Evolutionary conservation across 2,888 invertebrate species (phyloP), one percentile per base, ranked within the genome.

Genomic region (Pristionchus exspectatus): DNA sequence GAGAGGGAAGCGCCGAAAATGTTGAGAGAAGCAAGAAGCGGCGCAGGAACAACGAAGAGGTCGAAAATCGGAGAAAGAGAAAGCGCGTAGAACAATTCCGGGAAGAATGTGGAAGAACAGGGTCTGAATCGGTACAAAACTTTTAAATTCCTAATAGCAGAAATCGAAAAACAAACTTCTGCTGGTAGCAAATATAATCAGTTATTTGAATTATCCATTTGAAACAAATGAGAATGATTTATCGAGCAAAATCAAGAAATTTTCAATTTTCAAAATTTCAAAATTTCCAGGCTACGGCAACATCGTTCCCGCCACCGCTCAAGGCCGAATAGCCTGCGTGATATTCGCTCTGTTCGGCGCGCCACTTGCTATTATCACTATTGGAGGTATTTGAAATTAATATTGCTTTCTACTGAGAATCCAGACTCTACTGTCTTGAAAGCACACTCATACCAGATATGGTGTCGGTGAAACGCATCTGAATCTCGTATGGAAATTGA

Each of bases 331-430:
- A 21, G 94, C 94, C 33, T 95, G 95, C 89, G 94, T 95, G 24
- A 91, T 95, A 56, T 95, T 95, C 86, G 95, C 95, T 0, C 90
- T 95, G 18, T 93, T 95, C 83, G 95, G 95, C 18, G 95, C 95
- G 21, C 95, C 95, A 10, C 91, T 95, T 74, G 95, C 95, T 54
- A 95, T 95, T 90, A 95, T 95, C 69, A 95, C 95, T 33, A 95
- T 95, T 88, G 95, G 95, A 91, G 92, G 91, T 92, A 54, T 63
- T n/a, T 56, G 14, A 69, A n/a, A n/a, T n/a, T n/a, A n/a, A n/a
- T n/a, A n/a, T n/a, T n/a, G n/a, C n/a, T n/a, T n/a, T n/a, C n/a
- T n/a, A n/a, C n/a, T n/a, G n/a, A n/a, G n/a, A n/a, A n/a, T n/a
- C n/a, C n/a, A n/a, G n/a, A n/a, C n/a, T n/a, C n/a, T n/a, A 44